A percentile compares a stretch with the other conserved stretches of the same genome.
Conservation (phyloP, 2,113 vertebrate species). For the Platysternon megacephalum region DNA sequence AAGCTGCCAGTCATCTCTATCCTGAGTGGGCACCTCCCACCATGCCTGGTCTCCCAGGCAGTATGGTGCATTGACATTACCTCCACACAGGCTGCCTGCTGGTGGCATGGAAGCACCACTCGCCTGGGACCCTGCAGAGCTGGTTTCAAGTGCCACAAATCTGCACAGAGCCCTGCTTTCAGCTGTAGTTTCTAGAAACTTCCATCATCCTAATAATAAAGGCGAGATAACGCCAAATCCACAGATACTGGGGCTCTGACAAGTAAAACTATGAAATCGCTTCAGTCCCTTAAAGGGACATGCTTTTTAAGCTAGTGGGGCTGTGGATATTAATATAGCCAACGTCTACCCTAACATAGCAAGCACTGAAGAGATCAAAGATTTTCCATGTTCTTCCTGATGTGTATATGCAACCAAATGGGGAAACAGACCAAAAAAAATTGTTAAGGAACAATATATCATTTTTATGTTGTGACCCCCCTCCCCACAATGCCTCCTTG, state of each 20-base stretch:
- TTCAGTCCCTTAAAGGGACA: not conserved
- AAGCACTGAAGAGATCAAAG: not conserved
- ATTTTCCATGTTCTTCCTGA: not conserved
- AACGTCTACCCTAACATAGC: not conserved
- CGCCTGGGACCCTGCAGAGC: not conserved
- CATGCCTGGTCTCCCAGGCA: too few relatives aligned
- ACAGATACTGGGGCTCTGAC: not conserved
- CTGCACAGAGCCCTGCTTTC: not conserved
- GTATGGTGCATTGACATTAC: not conserved
- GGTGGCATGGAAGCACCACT: not conserved
- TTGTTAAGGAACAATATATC: slow-evolving; percentile 79
- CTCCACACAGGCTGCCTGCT: not conserved
- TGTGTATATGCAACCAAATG: not conserved
- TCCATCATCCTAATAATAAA: not conserved
- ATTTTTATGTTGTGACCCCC: slow-evolving; percentile 74
- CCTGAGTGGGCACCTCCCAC: not conserved
- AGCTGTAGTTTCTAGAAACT: not conserved
- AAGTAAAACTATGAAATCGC: fast-evolving
- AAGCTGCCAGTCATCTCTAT: not conserved
- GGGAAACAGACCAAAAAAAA: slow-evolving; percentile 23
- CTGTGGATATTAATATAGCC: not conserved
- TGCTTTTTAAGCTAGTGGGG: not conserved
- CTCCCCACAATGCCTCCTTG: slow-evolving; percentile 73
- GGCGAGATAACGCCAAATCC: not conserved
- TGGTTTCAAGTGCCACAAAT: not conserved